phyloP scores from a whole-genome alignment of 2,888 invertebrate species.

The Baronia brevicornis region DNA sequence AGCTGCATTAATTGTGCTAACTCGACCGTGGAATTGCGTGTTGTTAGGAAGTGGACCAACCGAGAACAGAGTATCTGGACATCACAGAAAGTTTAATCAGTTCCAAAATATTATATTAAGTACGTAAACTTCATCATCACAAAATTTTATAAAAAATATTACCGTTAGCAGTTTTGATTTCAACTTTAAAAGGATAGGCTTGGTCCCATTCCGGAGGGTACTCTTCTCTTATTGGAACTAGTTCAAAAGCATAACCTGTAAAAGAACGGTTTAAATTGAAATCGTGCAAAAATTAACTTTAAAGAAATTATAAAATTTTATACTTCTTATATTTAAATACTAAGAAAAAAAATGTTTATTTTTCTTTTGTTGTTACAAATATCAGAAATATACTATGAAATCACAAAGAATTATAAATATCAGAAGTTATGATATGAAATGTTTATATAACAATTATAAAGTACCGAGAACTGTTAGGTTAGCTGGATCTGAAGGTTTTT shows the following conservation, averaged over 20 bases:
- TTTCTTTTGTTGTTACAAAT: too few relatives aligned
- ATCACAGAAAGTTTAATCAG: conserved; percentile 8
- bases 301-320: background rate
- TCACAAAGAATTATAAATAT: background rate
- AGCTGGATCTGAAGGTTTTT: conserved; percentile 38
- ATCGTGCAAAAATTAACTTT: too few relatives aligned
- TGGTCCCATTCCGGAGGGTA: conserved; percentile 48
- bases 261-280: conserved; percentile 13
- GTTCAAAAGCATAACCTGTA: conserved; percentile 52
- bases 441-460: conserved; percentile 1
- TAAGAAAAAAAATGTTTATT: too few relatives aligned
- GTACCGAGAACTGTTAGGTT: conserved; percentile 51
- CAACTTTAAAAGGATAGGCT: conserved; percentile 30
- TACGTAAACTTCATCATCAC: background rate
- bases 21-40: conserved; percentile 49
- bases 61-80: conserved; percentile 43
- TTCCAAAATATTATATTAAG: background rate
- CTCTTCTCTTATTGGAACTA: conserved; percentile 36
- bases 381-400: too few relatives aligned
- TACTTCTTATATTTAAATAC: too few relatives aligned
- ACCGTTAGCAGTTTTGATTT: conserved; percentile 36
- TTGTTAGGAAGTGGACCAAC: conserved; percentile 43
- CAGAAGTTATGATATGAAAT: background rate
- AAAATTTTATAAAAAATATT: conserved; percentile 16
- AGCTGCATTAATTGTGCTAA: conserved; percentile 51